phyloP scores from a whole-genome alignment of 2,113 vertebrate genomes.

The Antigone vipio region DNA sequence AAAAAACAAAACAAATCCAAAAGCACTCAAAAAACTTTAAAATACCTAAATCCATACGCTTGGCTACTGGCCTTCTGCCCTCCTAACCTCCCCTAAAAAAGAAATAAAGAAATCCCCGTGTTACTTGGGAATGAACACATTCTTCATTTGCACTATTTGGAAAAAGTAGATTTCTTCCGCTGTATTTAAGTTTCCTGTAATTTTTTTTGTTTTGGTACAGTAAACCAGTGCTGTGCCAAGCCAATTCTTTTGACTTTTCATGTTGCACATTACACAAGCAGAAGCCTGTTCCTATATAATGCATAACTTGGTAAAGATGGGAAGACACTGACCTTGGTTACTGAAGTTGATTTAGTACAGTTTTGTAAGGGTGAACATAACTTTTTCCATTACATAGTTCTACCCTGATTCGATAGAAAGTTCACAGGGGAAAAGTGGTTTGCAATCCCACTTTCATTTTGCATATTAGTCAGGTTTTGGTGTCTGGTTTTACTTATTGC shows the following conservation, averaged over 20 bases:
- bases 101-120: not conserved
- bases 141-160: not conserved
- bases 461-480: constrained; percentile 62
- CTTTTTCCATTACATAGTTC: constrained; percentile 43
- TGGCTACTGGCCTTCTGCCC: not conserved
- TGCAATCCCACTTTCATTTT: constrained; percentile 43
- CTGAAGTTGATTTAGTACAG: not conserved
- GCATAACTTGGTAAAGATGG: not conserved
- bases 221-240: not conserved
- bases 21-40: not conserved
- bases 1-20: not conserved
- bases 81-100: not conserved
- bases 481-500: constrained; percentile 52
- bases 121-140: not conserved
- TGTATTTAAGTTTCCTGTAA: not conserved
- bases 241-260: not conserved
- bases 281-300: not conserved
- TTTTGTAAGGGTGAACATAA: constrained; percentile 21
- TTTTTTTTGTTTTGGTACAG: not conserved
- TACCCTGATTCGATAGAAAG: constrained; percentile 43
- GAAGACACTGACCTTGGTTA: not conserved
- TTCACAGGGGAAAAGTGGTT: constrained; percentile 61
- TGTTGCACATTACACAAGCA: not conserved
- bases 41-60: not conserved
- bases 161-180: not conserved